These are phyloP conservation scores for Spatula clypeata DNA, from an alignment of 2,797 vertebrate species.

Conservation along the genomic window DNA sequence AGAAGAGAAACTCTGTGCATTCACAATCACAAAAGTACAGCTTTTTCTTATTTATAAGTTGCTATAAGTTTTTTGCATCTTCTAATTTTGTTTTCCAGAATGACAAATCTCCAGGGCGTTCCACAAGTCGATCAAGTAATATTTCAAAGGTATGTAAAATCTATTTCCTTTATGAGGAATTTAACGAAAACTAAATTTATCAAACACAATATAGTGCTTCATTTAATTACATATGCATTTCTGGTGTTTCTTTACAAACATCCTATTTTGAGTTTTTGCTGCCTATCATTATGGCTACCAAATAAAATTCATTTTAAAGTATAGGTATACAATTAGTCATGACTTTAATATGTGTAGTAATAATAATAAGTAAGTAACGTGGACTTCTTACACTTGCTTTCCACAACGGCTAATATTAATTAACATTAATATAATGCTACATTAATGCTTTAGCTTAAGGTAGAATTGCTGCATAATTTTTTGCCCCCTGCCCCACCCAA, in stretches of 20 bases:
- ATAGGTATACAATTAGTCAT: not conserved
- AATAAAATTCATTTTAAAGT: not conserved
- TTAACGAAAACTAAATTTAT: not conserved
- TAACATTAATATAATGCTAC: not conserved
- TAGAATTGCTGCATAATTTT: not conserved
- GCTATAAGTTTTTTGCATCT: not conserved
- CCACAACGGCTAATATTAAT: not conserved
- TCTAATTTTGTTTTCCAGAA: conserved; percentile 87
- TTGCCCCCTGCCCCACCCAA: not conserved
- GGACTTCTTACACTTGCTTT: not conserved
- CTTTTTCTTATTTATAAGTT: not conserved
- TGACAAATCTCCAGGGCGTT: conserved; percentile 91
- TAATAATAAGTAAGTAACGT: not conserved
- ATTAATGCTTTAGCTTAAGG: not conserved
- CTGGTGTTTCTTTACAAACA: not conserved
- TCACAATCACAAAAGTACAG: not conserved
- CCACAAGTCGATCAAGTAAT: conserved; percentile 94
- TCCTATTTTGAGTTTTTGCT: not conserved
- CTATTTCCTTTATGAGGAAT: not conserved
- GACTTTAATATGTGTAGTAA: not conserved
- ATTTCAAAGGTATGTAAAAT: conserved; percentile 93
- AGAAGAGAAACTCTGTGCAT: not conserved
- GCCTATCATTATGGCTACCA: not conserved
- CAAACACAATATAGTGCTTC: not conserved
- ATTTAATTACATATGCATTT: not conserved